Percentiles rank a stretch among this genome's conserved stretches.
Conservation (phyloP, 2,113 vertebrate genomes). For the Gambusia affinis region DNA sequence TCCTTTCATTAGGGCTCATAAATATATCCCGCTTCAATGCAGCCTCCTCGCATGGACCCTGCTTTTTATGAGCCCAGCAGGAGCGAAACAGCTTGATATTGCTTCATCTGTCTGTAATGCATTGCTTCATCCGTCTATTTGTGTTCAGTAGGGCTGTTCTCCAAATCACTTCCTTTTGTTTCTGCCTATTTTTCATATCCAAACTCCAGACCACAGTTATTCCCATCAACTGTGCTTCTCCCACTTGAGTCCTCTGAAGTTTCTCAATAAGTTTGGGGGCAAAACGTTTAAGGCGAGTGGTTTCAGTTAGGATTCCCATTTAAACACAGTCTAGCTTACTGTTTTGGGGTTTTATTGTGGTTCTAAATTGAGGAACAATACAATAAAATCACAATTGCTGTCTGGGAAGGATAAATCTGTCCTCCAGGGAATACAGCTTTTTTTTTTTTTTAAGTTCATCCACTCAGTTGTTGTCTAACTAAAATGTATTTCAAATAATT, state of each 20-base stretch:
- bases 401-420: not conserved
- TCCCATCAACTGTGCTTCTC: constrained; percentile 1
- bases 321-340: not conserved
- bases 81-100: constrained; percentile 38
- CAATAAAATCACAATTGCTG: not conserved
- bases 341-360: not conserved
- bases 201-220: not conserved
- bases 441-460: not conserved
- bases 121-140: constrained; percentile 13
- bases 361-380: not conserved
- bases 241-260: constrained; percentile 1
- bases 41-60: constrained; percentile 19
- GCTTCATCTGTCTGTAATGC: constrained; percentile 34
- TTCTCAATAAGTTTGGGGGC: not conserved
- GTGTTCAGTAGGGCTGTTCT: not conserved
- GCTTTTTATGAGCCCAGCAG: constrained; percentile 25
- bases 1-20: constrained; percentile 6
- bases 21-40: not conserved
- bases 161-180: constrained; percentile 10
- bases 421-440: not conserved
- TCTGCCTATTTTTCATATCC: not conserved
- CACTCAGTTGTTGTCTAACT: not conserved
- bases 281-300: not conserved
- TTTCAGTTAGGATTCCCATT: not conserved
- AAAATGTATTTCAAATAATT: too few relatives aligned